These are phyloP conservation scores for Osmoderma eremita DNA, from an alignment of 2,888 invertebrate genomes.

Conservation along the genomic window DNA sequence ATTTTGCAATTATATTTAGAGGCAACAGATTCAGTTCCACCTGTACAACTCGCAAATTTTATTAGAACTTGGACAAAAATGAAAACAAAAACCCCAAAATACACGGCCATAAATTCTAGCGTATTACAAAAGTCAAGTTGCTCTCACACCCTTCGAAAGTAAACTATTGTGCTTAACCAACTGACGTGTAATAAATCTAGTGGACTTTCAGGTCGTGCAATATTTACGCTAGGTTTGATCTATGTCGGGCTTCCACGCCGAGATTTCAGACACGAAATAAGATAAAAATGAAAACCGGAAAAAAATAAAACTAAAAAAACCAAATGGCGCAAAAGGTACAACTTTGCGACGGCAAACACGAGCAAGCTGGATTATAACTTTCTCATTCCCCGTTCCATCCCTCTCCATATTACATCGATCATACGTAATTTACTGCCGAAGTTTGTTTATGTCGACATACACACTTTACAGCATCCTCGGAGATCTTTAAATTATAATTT, in stretches of 20 bases:
- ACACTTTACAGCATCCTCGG: conserved; percentile 20
- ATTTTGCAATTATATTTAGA: too few relatives aligned
- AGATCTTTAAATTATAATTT: conserved; percentile 37
- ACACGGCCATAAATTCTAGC: conserved; percentile 4
- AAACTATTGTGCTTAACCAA: conserved; percentile 13
- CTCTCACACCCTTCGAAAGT: neutral
- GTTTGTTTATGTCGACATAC: conserved; percentile 22
- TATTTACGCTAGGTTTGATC: conserved; percentile 25
- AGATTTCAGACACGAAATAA: neutral
- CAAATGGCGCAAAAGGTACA: neutral
- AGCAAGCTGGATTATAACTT: conserved; percentile 12
- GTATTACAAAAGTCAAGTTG: conserved; percentile 10
- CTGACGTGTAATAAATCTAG: conserved; percentile 18
- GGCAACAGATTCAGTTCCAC: too few relatives aligned
- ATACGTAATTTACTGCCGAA: conserved; percentile 29
- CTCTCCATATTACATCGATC: conserved; percentile 8
- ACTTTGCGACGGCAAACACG: conserved; percentile 6
- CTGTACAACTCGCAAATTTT: neutral
- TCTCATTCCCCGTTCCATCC: neutral
- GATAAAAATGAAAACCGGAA: neutral
- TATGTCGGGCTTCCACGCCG: neutral
- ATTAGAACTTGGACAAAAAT: conserved; percentile 7
- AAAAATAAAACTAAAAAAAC: neutral
- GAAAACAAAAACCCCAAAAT: neutral
- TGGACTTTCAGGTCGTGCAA: conserved; percentile 10